These are phyloP conservation scores for Scatophagus argus DNA, from an alignment of 2,113 vertebrate genomes.

Conservation along the genomic window DNA sequence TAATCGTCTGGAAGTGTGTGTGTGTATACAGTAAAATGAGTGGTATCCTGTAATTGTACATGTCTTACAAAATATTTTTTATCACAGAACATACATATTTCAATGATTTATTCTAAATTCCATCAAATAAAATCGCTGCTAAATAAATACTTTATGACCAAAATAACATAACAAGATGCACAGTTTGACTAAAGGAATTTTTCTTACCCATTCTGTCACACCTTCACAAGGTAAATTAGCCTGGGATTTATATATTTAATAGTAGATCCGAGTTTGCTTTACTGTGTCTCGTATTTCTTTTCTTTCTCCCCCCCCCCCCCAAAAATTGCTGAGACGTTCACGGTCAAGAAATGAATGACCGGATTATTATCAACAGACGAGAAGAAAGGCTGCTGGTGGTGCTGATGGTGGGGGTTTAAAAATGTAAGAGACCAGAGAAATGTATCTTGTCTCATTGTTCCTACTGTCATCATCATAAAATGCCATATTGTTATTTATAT, in stretches of 20 bases:
- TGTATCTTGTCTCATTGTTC: neutral
- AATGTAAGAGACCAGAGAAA: constrained; percentile 1
- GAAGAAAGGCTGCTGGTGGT: neutral
- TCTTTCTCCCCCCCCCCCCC: too few species aligned
- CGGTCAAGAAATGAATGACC: constrained; percentile 48
- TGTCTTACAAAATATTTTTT: neutral
- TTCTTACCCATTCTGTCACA: constrained; percentile 24
- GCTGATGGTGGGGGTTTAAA: neutral
- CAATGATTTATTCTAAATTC: neutral
- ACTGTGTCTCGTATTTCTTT: constrained; percentile 33
- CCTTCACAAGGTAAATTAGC: constrained; percentile 27
- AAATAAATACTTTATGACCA: constrained; percentile 14
- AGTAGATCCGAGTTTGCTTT: constrained; percentile 34
- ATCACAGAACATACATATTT: neutral
- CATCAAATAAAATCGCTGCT: neutral
- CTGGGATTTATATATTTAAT: constrained; percentile 41
- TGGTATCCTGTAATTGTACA: neutral
- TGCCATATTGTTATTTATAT: constrained; percentile 2
- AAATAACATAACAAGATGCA: neutral
- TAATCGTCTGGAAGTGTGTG: neutral
- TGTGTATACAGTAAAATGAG: constrained; percentile 4
- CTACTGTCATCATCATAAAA: neutral
- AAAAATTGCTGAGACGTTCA: constrained; percentile 48
- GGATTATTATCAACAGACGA: constrained; percentile 36
- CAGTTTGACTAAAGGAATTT: constrained; percentile 36